Base-by-base conservation (phyloP, 2,113 vertebrate species). In the Dipodomys stephensi region DNA sequence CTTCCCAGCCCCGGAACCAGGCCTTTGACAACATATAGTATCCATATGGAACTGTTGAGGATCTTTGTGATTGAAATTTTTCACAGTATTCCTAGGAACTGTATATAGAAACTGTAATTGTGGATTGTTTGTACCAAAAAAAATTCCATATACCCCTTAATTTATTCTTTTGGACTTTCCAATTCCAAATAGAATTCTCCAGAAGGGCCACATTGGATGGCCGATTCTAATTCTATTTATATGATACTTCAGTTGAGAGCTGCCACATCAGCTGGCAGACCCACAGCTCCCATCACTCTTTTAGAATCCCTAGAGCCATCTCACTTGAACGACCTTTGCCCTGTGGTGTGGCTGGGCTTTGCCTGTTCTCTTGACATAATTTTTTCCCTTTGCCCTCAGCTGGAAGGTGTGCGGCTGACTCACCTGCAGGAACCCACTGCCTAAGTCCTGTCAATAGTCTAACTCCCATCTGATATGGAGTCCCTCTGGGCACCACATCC, bases 401-500 rank as follows among this genome's bases (percentile, higher is more conserved):
- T 87, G 44, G 77, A 95, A 84, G 94, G 84, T 94, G 94, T 92
- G 81, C 87, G 89, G 73, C 49, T 95, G 94, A 95, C 69, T 96
- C 93, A 96, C 60, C 69, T 19, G n/a, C 65, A 83, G 57, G 79
- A 46, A 68, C 13, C 90, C 49, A 60, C 22, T 65, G 28, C 65
- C 80, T 67, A 68, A 78, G 77, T 94, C 92, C 53, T 89, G 35
- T 39, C 46, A 30, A 62, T 68, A 44, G 72, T 80, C 71, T 92
- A 79, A 76, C 18, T 94, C 76, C 77, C 64, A 44, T 79, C 46
- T 49, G 68, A 87, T 27, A 53, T 84, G 80, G n/a, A 44, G 49
- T 73, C 78, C 74, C 67, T 46, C 83, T 65, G 16, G 60, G 83
- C 64, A 67, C 30, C 62, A 67, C 12, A 80, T 23, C 20, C 60